Percentiles rank a stretch among this genome's conserved stretches.
Evolutionary conservation across 92 coral and sea anemone genomes (phyloP).

Genomic region (Ricordea florida): DNA sequence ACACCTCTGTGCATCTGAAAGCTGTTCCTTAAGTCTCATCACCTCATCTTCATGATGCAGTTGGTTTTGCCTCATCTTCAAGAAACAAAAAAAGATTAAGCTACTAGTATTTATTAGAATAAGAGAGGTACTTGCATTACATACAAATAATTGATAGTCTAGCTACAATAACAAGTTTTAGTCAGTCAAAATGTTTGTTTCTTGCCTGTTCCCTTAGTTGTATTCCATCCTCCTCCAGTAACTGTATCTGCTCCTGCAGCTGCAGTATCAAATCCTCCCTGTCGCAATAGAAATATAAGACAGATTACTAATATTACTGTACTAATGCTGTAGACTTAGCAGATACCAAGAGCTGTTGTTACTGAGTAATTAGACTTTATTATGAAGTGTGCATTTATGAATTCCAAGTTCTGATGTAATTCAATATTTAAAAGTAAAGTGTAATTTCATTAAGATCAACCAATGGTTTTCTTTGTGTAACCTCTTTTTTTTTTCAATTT

Average conservation of each 20-base stretch:
- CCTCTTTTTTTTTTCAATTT: no score
- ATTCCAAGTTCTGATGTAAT: no score
- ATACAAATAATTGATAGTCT: no score
- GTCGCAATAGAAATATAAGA: background rate
- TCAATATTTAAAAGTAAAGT: no score
- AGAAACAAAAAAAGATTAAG: background rate
- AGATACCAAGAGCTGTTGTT: no score
- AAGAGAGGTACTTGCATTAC: no score
- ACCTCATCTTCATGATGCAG: slow-evolving; percentile 73
- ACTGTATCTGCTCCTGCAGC: slow-evolving; percentile 86
- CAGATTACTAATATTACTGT: background rate
- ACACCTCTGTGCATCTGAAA: slow-evolving; percentile 90
- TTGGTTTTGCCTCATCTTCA: slow-evolving; percentile 82
- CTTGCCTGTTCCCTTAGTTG: slow-evolving; percentile 78
- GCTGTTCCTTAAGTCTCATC: slow-evolving; percentile 74
- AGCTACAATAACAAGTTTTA: background rate
- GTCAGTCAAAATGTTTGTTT: no score
- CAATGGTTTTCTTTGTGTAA: no score
- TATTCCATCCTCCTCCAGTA: slow-evolving; percentile 83
- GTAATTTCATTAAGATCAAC: no score
- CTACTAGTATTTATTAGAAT: background rate
- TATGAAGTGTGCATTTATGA: no score
- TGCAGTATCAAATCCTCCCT: slow-evolving; percentile 86
- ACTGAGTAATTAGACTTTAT: no score
- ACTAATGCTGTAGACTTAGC: background rate